Evolutionary conservation across 2,888 invertebrate species (phyloP).

Genomic region (Drosophila formosana): DNA sequence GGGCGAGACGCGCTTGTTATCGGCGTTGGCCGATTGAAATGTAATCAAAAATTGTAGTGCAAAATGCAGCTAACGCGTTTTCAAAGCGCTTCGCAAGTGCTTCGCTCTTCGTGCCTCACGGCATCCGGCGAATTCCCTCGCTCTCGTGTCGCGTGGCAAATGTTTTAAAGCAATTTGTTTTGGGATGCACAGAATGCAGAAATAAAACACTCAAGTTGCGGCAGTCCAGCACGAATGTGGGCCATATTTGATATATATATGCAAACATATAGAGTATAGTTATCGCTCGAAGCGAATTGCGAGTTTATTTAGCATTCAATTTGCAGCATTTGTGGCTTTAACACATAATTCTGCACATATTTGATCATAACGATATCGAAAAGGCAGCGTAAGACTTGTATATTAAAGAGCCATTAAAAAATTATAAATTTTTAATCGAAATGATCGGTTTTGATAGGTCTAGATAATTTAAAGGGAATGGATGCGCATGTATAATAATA

Average conservation of each 20-base stretch:
- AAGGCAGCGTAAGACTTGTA: too few species aligned
- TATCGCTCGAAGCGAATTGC: constrained; percentile 14
- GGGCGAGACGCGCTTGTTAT: constrained; percentile 6
- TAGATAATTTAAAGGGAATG: too few species aligned
- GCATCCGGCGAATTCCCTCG: neutral
- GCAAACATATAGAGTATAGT: too few species aligned
- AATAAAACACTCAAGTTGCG: constrained; percentile 36
- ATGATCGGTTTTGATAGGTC: too few species aligned
- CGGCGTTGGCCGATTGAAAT: constrained; percentile 56
- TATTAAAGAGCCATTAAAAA: too few species aligned
- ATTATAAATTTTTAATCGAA: too few species aligned
- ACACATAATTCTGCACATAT: neutral
- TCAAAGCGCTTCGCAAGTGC: constrained; percentile 46
- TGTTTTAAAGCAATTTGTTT: constrained; percentile 56
- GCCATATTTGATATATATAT: neutral
- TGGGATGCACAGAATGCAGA: constrained; percentile 26
- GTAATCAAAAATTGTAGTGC: constrained; percentile 66
- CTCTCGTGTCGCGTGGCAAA: constrained; percentile 20
- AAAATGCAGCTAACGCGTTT: constrained; percentile 59
- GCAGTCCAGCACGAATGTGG: constrained; percentile 4
- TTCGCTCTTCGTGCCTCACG: constrained; percentile 18
- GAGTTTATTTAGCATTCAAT: constrained; percentile 27
- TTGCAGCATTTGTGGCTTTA: neutral
- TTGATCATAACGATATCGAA: neutral
- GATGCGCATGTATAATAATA: too few species aligned